These are phyloP conservation scores for Pogonocherus hispidulus DNA, from an alignment of 2,888 invertebrate genomes.

Conservation along the genomic window DNA sequence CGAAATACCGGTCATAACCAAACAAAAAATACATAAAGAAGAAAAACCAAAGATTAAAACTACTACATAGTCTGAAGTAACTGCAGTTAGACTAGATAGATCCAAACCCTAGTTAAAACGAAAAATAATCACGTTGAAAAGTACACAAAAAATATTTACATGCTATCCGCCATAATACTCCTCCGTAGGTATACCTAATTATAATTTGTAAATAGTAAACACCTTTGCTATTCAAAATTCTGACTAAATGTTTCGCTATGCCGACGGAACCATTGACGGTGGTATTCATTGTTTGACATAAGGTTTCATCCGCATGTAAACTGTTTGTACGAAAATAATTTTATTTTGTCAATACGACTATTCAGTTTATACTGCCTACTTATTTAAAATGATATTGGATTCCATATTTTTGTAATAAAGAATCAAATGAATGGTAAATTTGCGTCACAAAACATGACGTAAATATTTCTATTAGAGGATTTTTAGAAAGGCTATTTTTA, in stretches of 20 bases:
- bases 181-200: too few species aligned
- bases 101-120: too few species aligned
- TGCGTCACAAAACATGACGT: not conserved
- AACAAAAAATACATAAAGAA: too few species aligned
- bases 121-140: too few species aligned
- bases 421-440: not conserved
- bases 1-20: too few species aligned
- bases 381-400: too few species aligned
- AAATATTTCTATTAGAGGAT: not conserved
- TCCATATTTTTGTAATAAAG: not conserved
- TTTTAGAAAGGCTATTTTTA: not conserved
- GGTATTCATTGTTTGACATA: not conserved
- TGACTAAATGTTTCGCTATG: conserved; percentile 1
- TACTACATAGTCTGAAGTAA: too few species aligned
- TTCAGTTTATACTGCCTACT: not conserved
- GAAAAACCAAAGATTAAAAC: too few species aligned
- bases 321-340: not conserved
- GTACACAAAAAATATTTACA: too few species aligned
- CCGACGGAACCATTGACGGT: not conserved
- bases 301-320: not conserved
- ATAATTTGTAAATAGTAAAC: not conserved
- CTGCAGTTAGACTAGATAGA: too few species aligned
- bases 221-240: conserved; percentile 4
- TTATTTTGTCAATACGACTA: not conserved
- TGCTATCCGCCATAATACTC: not conserved